These are phyloP conservation scores for Lycopodina hypogea DNA, from an alignment of 37 sponge, comb jelly and placozoan genomes.

Conservation along the genomic window DNA sequence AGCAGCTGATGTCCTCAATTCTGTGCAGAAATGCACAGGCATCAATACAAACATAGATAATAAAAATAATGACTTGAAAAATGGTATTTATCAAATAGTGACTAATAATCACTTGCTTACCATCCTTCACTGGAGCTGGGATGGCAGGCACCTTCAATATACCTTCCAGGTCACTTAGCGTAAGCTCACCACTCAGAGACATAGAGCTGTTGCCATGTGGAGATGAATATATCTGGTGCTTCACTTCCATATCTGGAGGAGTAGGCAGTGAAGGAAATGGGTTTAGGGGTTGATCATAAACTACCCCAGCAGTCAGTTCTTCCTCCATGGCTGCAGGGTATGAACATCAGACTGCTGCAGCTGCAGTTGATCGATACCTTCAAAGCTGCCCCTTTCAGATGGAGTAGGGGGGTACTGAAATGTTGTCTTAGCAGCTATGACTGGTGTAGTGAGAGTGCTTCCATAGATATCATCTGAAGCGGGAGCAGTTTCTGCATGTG, in stretches of 20 bases:
- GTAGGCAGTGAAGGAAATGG: slow-evolving; percentile 52
- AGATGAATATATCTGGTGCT: slow-evolving; percentile 9
- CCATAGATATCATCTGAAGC: slow-evolving; percentile 11
- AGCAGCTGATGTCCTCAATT: background rate
- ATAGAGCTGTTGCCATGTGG: background rate
- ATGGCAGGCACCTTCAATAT: slow-evolving; percentile 7
- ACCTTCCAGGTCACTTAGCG: background rate
- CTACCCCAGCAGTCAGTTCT: background rate
- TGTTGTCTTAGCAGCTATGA: slow-evolving; percentile 25
- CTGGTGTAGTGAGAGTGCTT: slow-evolving; percentile 36
- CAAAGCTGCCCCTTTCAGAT: slow-evolving; percentile 19
- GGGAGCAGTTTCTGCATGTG: background rate
- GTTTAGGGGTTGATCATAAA: slow-evolving; percentile 5
- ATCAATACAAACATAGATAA: too few species aligned
- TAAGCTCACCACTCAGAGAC: too few species aligned
- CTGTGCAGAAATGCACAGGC: background rate
- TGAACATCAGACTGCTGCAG: background rate
- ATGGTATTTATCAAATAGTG: background rate
- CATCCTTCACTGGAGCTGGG: slow-evolving; percentile 19
- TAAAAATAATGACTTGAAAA: background rate
- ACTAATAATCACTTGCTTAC: background rate
- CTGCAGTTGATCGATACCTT: background rate
- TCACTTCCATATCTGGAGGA: slow-evolving; percentile 32
- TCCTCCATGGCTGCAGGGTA: background rate
- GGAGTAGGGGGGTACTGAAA: slow-evolving; percentile 68